phyloP scores from a whole-genome alignment of 2,888 invertebrate genomes.

The Scotopteryx bipunctaria region DNA sequence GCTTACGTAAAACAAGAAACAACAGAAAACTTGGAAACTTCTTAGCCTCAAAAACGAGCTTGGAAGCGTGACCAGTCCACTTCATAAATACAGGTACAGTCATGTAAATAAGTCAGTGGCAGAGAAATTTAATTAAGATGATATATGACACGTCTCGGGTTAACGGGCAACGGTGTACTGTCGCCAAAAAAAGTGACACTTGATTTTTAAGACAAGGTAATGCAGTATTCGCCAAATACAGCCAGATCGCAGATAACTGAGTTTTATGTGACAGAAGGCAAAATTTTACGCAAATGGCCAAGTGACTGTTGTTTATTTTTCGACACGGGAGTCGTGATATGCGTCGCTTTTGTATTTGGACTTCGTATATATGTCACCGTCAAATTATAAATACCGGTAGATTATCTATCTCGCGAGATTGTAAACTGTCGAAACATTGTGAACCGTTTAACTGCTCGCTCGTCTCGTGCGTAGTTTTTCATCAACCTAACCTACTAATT shows the following conservation, averaged over 20 bases:
- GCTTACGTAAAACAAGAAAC: background rate
- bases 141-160: slow-evolving; percentile 73
- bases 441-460: no score
- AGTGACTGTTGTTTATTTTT: slow-evolving; percentile 36
- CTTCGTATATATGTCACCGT: no score
- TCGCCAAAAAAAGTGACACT: slow-evolving; percentile 46
- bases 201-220: background rate
- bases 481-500: no score
- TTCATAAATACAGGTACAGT: slow-evolving; percentile 57
- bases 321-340: slow-evolving; percentile 14
- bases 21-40: slow-evolving; percentile 27
- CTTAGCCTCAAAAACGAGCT: slow-evolving; percentile 26
- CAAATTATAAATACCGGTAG: no score
- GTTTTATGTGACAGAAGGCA: slow-evolving; percentile 37
- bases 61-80: slow-evolving; percentile 36
- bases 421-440: no score
- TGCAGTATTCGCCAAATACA: slow-evolving; percentile 3
- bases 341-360: slow-evolving; percentile 10
- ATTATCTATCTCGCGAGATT: no score
- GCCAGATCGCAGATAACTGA: slow-evolving; percentile 35
- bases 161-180: slow-evolving; percentile 72
- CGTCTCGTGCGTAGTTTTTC: no score
- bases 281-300: slow-evolving; percentile 33
- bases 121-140: slow-evolving; percentile 83
- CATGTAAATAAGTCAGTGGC: slow-evolving; percentile 73